Percentiles rank a stretch among this genome's conserved stretches.
Conservation (phyloP, 2,888 invertebrate genomes). For the Branchipolynoe longqiensis region DNA sequence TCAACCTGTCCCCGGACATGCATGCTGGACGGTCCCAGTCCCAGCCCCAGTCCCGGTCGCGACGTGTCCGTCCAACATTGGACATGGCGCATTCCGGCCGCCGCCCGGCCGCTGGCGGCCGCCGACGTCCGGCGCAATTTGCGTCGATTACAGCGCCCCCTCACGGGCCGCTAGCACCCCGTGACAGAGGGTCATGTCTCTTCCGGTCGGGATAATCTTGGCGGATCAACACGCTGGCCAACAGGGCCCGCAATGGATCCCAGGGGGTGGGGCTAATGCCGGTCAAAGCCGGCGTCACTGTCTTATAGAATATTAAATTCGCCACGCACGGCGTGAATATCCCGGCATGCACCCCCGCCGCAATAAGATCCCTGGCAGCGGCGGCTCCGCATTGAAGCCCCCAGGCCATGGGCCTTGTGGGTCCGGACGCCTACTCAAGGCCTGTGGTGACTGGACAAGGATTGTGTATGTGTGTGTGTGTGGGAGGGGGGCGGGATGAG, state of each 20-base stretch:
- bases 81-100: too few species aligned
- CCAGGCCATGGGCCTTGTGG: too few species aligned
- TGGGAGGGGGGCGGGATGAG: too few species aligned
- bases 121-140: constrained; percentile 45
- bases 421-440: too few species aligned
- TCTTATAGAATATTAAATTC: constrained; percentile 35
- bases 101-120: too few species aligned
- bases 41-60: too few species aligned
- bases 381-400: not conserved
- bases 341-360: not conserved
- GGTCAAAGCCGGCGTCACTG: not conserved
- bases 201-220: constrained; percentile 32
- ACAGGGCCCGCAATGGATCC: not conserved
- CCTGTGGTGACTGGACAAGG: too few species aligned
- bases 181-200: constrained; percentile 43
- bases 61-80: too few species aligned
- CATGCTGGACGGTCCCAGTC: too few species aligned
- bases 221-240: constrained; percentile 6
- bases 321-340: not conserved
- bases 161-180: not conserved
- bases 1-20: too few species aligned
- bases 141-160: constrained; percentile 19
- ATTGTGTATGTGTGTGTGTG: too few species aligned
- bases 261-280: constrained; percentile 6
- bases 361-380: not conserved